Evolutionary conservation across 2,113 vertebrate genomes (phyloP).

Genomic region (Dasyprocta punctata): DNA sequence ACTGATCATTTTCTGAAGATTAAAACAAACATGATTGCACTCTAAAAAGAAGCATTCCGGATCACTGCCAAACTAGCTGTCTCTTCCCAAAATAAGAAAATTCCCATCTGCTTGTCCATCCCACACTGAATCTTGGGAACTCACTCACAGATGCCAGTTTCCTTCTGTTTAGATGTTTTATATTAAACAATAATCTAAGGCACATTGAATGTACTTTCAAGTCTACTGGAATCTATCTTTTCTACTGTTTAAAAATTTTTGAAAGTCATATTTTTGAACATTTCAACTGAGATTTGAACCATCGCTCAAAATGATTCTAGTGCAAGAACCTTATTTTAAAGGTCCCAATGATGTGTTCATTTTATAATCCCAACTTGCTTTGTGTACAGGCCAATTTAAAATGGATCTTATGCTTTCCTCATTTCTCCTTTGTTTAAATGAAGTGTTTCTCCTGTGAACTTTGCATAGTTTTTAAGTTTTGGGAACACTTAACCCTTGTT

Average conservation of each 20-base stretch:
- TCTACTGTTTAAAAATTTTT: neutral
- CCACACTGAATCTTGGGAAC: neutral
- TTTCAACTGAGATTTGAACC: constrained; percentile 8
- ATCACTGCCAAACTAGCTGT: neutral
- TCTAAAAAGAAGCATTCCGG: neutral
- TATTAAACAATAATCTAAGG: neutral
- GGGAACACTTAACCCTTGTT: neutral
- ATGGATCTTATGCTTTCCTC: neutral
- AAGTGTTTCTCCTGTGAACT: neutral
- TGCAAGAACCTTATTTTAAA: constrained; percentile 23
- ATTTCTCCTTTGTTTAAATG: constrained; percentile 21
- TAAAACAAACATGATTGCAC: constrained; percentile 18
- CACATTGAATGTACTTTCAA: neutral
- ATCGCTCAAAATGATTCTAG: neutral
- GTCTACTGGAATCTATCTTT: constrained; percentile 23
- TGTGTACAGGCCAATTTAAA: neutral
- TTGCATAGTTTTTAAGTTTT: constrained; percentile 21
- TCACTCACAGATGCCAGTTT: neutral
- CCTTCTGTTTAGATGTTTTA: neutral
- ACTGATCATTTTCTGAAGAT: constrained; percentile 31
- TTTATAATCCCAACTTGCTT: constrained; percentile 25
- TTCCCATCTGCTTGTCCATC: neutral
- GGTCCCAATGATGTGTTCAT: neutral
- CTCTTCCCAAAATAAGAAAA: neutral
- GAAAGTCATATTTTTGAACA: neutral